Conservation (phyloP, 2,888 invertebrate genomes). For the Sesia apiformis region DNA sequence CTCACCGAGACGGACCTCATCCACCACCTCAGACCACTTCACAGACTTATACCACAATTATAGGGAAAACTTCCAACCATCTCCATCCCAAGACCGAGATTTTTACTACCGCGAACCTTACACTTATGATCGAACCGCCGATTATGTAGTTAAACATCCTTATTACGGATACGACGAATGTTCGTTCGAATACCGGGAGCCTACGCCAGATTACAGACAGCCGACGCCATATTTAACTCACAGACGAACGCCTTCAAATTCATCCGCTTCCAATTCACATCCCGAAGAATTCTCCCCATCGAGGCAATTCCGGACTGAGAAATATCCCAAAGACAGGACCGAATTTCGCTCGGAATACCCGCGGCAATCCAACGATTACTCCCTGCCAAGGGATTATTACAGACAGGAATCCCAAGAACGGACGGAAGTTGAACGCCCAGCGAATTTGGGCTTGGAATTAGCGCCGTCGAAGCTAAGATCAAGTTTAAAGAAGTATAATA, state of each 20-base stretch:
- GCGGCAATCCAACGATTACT: slow-evolving; percentile 47
- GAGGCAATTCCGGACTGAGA: slow-evolving; percentile 36
- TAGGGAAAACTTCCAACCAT: slow-evolving; percentile 60
- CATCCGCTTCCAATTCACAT: slow-evolving; percentile 75
- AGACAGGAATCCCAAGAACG: slow-evolving; percentile 49
- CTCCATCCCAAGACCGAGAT: slow-evolving; percentile 43
- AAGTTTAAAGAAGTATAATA: slow-evolving; percentile 82
- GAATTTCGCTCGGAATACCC: slow-evolving; percentile 53
- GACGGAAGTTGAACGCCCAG: slow-evolving; percentile 53
- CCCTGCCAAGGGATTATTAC: slow-evolving; percentile 51
- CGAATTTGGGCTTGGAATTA: slow-evolving; percentile 77
- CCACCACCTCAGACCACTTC: slow-evolving; percentile 73
- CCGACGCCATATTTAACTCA: slow-evolving; percentile 69
- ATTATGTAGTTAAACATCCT: slow-evolving; percentile 59
- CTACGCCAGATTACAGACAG: slow-evolving; percentile 47
- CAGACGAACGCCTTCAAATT: slow-evolving; percentile 85
- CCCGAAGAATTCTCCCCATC: slow-evolving; percentile 63
- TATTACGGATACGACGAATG: slow-evolving; percentile 58
- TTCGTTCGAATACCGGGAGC: slow-evolving; percentile 51
- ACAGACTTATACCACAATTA: slow-evolving; percentile 77
- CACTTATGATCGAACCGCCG: slow-evolving; percentile 54
- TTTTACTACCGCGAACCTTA: slow-evolving; percentile 48
- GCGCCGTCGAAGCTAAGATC: slow-evolving; percentile 81
- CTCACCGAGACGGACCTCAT: slow-evolving; percentile 82
- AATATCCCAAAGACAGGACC: slow-evolving; percentile 31